Evolutionary conservation across 2,797 vertebrate species (phyloP), one percentile per base, ranked within the genome.

Genomic region (Hylomyscus alleni): DNA sequence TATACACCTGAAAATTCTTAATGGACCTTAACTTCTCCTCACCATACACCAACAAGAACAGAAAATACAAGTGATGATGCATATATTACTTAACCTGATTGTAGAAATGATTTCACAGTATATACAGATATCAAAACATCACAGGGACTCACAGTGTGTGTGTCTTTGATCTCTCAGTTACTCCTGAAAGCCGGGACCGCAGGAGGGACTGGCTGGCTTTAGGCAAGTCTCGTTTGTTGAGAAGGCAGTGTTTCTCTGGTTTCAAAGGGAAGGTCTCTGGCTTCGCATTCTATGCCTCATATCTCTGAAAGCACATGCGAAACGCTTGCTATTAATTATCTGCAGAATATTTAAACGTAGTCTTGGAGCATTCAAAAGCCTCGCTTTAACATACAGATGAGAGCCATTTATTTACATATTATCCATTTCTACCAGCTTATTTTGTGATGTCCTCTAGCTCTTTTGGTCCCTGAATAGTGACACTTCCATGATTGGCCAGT

Each of bases 341-440:
- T 88, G 73, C 44, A 72, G 58, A 92, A 60, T 89, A 83, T 54
- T 84, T 89, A 20, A 94, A 52, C 40, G 31, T 80, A 50, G 3
- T 75, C 92, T 88, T 82, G 40, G 93, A 77, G 34, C 60, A 37
- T 54, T 90, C 4, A 31, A 40, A 87, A 4, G 52, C 81, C 24
- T 29, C 60, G 20, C 9, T 65, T 80, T 60, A 83, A 87, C 93
- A 20, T n/a, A 47, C 47, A 75, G 52, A 10, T n/a, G 19, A 65
- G n/a, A 77, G 80, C 92, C 81, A 69, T 77, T 93, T 94, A 69
- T 77, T 93, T 94, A 24, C 50, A 67, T 67, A 82, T 13, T 67
- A 10, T 62, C 13, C 84, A 0, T 69, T 90, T 92, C 29, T 65
- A 2, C 62, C 14, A 78, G 6, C 82, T 93, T 92, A 20, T 94